Evolutionary conservation across 53 echinoderm and acorn worm genomes (phyloP).

Genomic region (Antedon mediterranea): DNA sequence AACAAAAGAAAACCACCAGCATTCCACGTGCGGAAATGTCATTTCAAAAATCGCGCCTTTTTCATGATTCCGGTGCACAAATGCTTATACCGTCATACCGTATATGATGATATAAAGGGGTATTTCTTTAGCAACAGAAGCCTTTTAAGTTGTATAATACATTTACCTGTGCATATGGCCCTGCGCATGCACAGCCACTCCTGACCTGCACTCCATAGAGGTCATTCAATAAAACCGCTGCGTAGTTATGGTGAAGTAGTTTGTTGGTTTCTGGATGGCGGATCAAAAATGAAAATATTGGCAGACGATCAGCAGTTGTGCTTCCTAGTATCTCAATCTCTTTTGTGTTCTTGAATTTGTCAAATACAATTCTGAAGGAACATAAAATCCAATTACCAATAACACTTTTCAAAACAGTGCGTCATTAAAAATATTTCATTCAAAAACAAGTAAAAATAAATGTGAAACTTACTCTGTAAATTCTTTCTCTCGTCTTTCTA

Average conservation of each 20-base stretch:
- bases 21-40: no score
- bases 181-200: slow-evolving; percentile 92
- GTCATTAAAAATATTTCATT: no score
- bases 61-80: no score
- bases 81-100: no score
- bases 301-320: slow-evolving; percentile 50
- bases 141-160: no score
- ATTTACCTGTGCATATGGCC: slow-evolving; percentile 84
- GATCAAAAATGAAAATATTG: slow-evolving; percentile 87
- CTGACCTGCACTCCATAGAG: slow-evolving; percentile 88
- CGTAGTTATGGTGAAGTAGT: slow-evolving; percentile 82
- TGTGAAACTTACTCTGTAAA: slow-evolving; percentile 38
- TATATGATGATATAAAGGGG: no score
- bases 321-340: slow-evolving; percentile 42
- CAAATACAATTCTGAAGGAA: not conserved
- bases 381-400: no score
- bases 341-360: not conserved
- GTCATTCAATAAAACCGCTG: slow-evolving; percentile 73
- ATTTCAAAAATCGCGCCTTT: no score
- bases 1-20: no score
- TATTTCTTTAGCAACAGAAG: no score
- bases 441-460: no score
- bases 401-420: no score
- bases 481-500: slow-evolving; percentile 42
- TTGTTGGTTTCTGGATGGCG: slow-evolving; percentile 63